Evolutionary conservation across 1,140 invertebrate genomes (phyloP), one percentile per base, ranked within the genome.

Genomic region (Plutomurus gul): DNA sequence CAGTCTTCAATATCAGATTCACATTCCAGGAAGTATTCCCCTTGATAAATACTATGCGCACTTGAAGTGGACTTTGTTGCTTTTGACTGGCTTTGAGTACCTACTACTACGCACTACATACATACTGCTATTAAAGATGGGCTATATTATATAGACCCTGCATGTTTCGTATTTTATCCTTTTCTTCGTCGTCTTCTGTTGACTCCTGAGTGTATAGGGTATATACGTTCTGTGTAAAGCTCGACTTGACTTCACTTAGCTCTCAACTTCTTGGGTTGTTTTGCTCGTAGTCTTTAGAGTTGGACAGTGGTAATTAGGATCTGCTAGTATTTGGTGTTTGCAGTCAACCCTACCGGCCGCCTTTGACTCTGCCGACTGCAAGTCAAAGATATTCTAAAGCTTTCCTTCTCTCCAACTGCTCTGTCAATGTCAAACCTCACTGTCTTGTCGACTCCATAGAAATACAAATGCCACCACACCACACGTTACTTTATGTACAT

Each of bases 301-400:
- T 74, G 40, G 72, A 74, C 72, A 74, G 33, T 74, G 72, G 72
- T 74, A 74, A 74, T 74, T 74, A 74, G 72, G 40, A 43, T 74
- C 25, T 75, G 30, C 72, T 47, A 46, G 39, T 11, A 36, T 18
- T 47, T 46, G 27, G 72, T 56, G 74, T 56, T 51, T 47, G 25
- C 74, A 75, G 74, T 51, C 56, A 65, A 65, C 56, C 56, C 74
- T 75, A 51, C 46, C 47, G 74, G 22, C 74, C 74, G 74, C 74
- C 74, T 75, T 75, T 75, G 74, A 75, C 47, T n/a, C 47, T 65
- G 56, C 56, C 56, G 56, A 65, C 56, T 30, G 30, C 25, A 27
- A 65, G 56, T 65, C 22, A 65, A 65, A 65, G 36, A 65, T 65
- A 65, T 65, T 56, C 46, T 49, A 11, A 18, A 20, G 7, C 46